Conservation (phyloP, 2,113 vertebrate genomes). For the Pampusana beccarii region DNA sequence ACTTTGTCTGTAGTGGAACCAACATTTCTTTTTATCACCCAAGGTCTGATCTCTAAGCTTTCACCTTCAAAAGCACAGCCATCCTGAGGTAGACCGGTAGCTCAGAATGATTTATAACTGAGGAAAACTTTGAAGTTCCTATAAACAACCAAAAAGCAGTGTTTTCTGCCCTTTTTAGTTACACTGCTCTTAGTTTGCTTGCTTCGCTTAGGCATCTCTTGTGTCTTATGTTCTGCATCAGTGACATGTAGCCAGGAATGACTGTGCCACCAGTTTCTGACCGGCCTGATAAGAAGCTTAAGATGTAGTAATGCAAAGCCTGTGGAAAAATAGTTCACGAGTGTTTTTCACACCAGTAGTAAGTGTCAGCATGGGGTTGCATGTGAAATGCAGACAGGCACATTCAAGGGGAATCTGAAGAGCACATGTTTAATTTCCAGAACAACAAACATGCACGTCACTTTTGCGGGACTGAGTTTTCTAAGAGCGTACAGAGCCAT, state of each 20-base stretch:
- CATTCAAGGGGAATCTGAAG: background rate
- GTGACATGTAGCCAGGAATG: background rate
- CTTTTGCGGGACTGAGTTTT: background rate
- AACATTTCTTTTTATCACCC: slow-evolving; percentile 53
- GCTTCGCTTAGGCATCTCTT: background rate
- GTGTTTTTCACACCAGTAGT: background rate
- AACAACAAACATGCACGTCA: background rate
- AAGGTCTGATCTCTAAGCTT: slow-evolving; percentile 55
- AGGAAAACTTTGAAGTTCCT: slow-evolving; percentile 51
- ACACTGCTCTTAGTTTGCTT: background rate
- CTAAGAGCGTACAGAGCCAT: background rate
- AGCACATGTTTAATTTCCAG: slow-evolving; percentile 6
- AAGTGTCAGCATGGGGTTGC: background rate
- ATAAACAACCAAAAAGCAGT: slow-evolving; percentile 19
- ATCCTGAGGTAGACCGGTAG: slow-evolving; percentile 34
- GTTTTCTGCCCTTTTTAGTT: background rate
- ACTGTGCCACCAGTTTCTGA: background rate
- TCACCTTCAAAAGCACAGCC: slow-evolving; percentile 56
- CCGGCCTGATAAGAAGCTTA: background rate
- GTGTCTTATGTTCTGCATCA: background rate
- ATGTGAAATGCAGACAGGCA: background rate
- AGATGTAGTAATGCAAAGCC: background rate
- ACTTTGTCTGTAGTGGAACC: slow-evolving; percentile 43
- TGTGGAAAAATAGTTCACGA: background rate
- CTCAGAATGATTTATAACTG: slow-evolving; percentile 53